Evolutionary conservation across 2,113 vertebrate genomes (phyloP).

Genomic region (Cebidichthys violaceus): DNA sequence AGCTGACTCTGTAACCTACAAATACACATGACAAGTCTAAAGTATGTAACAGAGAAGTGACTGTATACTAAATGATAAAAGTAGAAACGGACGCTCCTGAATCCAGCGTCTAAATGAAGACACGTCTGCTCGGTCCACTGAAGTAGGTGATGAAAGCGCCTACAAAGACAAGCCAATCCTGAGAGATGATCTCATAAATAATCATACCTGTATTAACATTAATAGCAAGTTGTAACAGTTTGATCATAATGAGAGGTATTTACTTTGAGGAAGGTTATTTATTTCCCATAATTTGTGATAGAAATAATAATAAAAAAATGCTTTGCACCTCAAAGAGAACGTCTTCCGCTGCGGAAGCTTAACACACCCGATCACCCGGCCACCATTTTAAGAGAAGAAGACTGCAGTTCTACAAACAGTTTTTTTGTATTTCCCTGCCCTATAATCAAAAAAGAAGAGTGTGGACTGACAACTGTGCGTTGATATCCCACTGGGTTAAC

Average conservation of each 20-base stretch:
- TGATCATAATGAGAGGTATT: slow-evolving; percentile 54
- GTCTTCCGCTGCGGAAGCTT: slow-evolving; percentile 17
- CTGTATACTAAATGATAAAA: background rate
- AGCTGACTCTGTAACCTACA: background rate
- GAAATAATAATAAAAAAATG: slow-evolving; percentile 32
- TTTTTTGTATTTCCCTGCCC: slow-evolving; percentile 21
- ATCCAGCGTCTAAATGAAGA: slow-evolving; percentile 44
- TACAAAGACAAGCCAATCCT: slow-evolving; percentile 26
- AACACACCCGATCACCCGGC: slow-evolving; percentile 17
- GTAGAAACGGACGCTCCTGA: too few relatives aligned
- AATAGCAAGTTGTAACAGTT: slow-evolving; percentile 33
- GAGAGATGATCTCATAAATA: slow-evolving; percentile 56
- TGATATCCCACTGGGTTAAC: slow-evolving; percentile 17
- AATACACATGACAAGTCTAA: background rate
- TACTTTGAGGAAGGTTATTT: slow-evolving; percentile 50
- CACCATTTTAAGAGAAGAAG: slow-evolving; percentile 3
- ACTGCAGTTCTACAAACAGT: background rate
- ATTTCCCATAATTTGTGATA: slow-evolving; percentile 49
- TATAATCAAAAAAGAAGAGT: slow-evolving; percentile 33
- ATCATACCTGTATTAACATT: slow-evolving; percentile 50
- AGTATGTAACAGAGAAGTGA: background rate
- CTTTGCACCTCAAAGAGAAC: slow-evolving; percentile 70
- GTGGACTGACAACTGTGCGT: background rate
- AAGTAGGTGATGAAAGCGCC: slow-evolving; percentile 45
- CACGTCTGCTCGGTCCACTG: slow-evolving; percentile 29